Conservation (phyloP, 2,888 invertebrate species). For the Athalia rosae region DNA sequence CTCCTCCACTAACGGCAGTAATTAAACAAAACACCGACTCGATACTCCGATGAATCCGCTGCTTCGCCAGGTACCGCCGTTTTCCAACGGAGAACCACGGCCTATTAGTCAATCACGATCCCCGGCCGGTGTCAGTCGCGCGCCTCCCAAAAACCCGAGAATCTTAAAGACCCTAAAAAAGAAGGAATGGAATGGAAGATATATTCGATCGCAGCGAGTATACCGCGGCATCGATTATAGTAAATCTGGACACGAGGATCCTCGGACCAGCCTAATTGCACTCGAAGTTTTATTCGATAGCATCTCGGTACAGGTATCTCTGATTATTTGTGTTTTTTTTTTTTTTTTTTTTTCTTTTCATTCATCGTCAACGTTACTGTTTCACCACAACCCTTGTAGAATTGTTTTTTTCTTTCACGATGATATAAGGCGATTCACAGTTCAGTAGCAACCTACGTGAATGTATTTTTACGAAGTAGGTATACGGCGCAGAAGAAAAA, state of each 20-base stretch:
- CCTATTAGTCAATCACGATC: slow-evolving; percentile 43
- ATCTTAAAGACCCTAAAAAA: slow-evolving; percentile 40
- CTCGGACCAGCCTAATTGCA: slow-evolving; percentile 1
- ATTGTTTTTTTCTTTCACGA: too few species aligned
- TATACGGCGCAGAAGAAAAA: background rate
- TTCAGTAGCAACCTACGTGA: too few species aligned
- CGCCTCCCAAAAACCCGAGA: slow-evolving; percentile 40
- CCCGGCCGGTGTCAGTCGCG: slow-evolving; percentile 38
- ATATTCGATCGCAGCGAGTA: slow-evolving; percentile 13
- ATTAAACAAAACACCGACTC: slow-evolving; percentile 38
- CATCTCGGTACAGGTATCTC: background rate
- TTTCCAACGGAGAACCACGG: slow-evolving; percentile 37
- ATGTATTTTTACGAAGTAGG: too few species aligned
- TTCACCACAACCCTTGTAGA: too few species aligned
- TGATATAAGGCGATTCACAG: too few species aligned
- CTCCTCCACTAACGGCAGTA: slow-evolving; percentile 24
- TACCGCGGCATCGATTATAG: slow-evolving; percentile 31
- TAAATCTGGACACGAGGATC: slow-evolving; percentile 18
- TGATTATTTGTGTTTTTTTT: background rate
- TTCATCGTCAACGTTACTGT: too few species aligned
- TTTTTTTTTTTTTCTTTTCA: background rate
- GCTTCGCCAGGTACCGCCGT: background rate
- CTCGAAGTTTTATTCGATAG: slow-evolving; percentile 3
- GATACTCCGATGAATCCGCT: slow-evolving; percentile 31
- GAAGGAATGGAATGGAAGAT: slow-evolving; percentile 19